These are phyloP conservation scores for Notolabrus celidotus DNA, from an alignment of 2,797 vertebrate genomes.

Conservation along the genomic window DNA sequence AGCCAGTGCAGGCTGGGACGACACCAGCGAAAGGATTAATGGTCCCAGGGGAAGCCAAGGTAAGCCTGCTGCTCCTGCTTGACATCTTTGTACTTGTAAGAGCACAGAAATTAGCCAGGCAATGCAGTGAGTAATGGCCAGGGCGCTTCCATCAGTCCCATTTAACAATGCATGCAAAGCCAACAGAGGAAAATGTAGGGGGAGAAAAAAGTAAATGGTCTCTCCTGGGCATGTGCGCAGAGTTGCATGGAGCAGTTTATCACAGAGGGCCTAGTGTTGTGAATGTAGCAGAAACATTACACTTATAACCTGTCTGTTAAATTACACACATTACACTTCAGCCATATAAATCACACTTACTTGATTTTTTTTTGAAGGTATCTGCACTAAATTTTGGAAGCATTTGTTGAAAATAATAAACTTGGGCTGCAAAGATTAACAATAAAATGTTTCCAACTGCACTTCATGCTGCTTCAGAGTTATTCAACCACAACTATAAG, in stretches of 20 bases:
- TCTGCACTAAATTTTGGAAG: not conserved
- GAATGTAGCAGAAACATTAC: constrained; percentile 44
- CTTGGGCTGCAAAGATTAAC: not conserved
- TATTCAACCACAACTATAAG: no score
- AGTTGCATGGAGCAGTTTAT: constrained; percentile 65
- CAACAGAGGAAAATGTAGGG: constrained; percentile 58
- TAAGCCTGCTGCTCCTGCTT: constrained; percentile 85
- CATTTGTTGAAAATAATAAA: constrained; percentile 5
- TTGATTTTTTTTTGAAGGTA: not conserved
- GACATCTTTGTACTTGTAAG: constrained; percentile 90
- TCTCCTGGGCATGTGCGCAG: constrained; percentile 61
- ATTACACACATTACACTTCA: constrained; percentile 22
- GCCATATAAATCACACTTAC: not conserved
- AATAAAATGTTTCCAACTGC: not conserved
- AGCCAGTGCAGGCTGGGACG: constrained; percentile 73
- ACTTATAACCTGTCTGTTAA: constrained; percentile 21
- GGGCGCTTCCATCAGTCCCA: constrained; percentile 83
- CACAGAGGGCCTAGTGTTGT: constrained; percentile 38
- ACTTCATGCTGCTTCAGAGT: not conserved
- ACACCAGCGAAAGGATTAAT: constrained; percentile 87
- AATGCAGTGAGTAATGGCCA: constrained; percentile 85
- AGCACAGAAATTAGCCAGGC: constrained; percentile 88
- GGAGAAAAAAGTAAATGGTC: constrained; percentile 64
- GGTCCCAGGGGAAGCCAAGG: constrained; percentile 84
- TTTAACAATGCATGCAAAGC: constrained; percentile 87